A percentile compares a stretch with the other conserved stretches of the same genome.
Evolutionary conservation across 2,888 invertebrate species (phyloP).

Genomic region (Ptycholaimellus sp.): DNA sequence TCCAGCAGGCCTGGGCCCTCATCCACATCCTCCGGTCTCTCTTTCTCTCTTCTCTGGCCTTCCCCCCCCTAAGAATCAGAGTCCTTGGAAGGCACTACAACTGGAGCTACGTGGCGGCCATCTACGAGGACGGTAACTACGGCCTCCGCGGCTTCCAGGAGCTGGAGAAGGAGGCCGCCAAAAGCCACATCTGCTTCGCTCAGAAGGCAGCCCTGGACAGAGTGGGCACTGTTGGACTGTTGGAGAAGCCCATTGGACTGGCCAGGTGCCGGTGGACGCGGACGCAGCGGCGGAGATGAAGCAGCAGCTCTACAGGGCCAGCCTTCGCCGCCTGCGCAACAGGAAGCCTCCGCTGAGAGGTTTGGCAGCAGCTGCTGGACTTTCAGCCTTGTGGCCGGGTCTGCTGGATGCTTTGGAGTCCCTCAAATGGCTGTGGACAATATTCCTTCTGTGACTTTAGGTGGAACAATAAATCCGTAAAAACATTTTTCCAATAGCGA

Average conservation of each 20-base stretch:
- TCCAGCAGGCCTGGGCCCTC: slow-evolving; percentile 43
- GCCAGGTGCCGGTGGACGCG: too few relatives aligned
- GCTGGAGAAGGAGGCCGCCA: neutral
- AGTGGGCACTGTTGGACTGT: too few relatives aligned
- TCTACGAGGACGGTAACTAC: neutral
- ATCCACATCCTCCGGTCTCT: neutral
- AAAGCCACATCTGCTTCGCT: neutral
- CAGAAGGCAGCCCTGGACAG: too few relatives aligned
- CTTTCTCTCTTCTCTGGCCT: neutral
- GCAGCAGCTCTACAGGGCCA: neutral
- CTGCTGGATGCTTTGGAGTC: too few relatives aligned
- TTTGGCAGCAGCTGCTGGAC: too few relatives aligned
- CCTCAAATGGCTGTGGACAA: too few relatives aligned
- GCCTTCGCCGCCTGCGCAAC: neutral
- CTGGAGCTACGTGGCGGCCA: neutral
- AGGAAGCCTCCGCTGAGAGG: neutral
- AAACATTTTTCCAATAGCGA: too few relatives aligned
- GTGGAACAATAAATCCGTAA: too few relatives aligned
- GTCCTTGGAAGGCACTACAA: neutral
- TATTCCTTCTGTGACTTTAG: too few relatives aligned
- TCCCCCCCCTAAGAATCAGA: neutral
- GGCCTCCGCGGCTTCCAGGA: neutral
- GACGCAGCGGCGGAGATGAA: neutral
- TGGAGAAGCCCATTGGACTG: too few relatives aligned
- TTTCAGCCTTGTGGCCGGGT: too few relatives aligned